Conservation (phyloP, 1,140 invertebrate genomes). For the Drosophila lacertosa region DNA sequence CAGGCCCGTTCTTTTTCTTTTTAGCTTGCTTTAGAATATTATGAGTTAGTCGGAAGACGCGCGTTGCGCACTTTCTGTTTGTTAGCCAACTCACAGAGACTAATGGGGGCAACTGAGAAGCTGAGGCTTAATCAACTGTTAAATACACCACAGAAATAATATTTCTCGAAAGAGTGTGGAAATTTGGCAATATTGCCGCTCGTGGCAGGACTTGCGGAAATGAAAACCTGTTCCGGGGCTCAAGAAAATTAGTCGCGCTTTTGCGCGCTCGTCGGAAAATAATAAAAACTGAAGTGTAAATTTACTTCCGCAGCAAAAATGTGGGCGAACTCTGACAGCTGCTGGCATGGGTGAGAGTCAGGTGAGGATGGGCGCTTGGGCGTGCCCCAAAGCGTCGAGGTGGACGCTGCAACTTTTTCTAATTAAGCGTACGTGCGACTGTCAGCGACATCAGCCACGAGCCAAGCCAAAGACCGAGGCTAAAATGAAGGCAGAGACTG, state of each 20-base stretch:
- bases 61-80: neutral
- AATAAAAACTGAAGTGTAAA: conserved; percentile 79
- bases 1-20: neutral
- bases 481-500: neutral
- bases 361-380: conserved; percentile 7
- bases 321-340: conserved; percentile 62
- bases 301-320: conserved; percentile 75
- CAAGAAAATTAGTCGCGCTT: conserved; percentile 77
- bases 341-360: conserved; percentile 8
- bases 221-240: conserved; percentile 33
- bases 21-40: conserved; percentile 17
- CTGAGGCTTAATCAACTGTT: no score
- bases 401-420: conserved; percentile 73
- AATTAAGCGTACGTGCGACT: conserved; percentile 80
- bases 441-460: conserved; percentile 65
- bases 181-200: neutral
- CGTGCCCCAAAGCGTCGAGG: conserved; percentile 34
- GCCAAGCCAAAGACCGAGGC: conserved; percentile 1
- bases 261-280: conserved; percentile 68
- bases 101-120: no score
- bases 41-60: neutral
- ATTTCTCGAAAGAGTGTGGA: neutral
- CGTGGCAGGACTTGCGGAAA: neutral
- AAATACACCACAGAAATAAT: neutral
- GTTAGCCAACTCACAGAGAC: neutral